These are phyloP conservation scores for Cheumatopsyche charites DNA, from an alignment of 1,140 invertebrate species.

Conservation along the genomic window DNA sequence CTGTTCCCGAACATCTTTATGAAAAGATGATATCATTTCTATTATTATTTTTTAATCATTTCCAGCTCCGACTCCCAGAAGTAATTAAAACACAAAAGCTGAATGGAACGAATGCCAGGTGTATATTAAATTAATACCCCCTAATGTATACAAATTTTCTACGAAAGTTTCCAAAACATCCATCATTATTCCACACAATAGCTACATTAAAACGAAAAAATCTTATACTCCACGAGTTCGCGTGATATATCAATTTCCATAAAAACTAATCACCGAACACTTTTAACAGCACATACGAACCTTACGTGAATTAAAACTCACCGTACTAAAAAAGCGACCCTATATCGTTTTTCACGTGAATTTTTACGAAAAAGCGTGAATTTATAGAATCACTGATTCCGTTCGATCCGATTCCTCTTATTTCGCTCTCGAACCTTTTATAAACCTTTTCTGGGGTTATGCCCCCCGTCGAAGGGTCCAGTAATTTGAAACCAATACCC, in stretches of 20 bases:
- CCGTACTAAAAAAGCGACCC: too few relatives aligned
- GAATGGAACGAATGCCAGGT: conserved; percentile 43
- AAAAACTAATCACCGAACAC: too few relatives aligned
- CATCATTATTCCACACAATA: background rate
- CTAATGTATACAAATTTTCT: background rate
- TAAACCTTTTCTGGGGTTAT: conserved; percentile 2
- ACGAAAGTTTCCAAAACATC: conserved; percentile 2
- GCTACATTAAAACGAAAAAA: too few relatives aligned
- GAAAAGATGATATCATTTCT: conserved; percentile 25
- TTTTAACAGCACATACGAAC: too few relatives aligned
- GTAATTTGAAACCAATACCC: conserved; percentile 49
- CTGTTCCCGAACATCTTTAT: conserved; percentile 16
- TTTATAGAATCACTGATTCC: too few relatives aligned
- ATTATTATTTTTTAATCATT: conserved; percentile 22
- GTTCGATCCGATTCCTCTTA: background rate
- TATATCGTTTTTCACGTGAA: too few relatives aligned
- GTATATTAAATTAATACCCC: conserved; percentile 44
- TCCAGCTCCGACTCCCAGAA: background rate
- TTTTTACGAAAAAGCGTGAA: too few relatives aligned
- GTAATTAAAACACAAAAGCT: conserved; percentile 39
- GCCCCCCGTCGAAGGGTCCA: conserved; percentile 34
- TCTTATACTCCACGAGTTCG: too few relatives aligned
- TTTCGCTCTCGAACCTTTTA: conserved; percentile 2
- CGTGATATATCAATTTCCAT: too few relatives aligned
- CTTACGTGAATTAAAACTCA: too few relatives aligned